Conservation (phyloP, 2,113 vertebrate species). For the Hiodon alosoides region DNA sequence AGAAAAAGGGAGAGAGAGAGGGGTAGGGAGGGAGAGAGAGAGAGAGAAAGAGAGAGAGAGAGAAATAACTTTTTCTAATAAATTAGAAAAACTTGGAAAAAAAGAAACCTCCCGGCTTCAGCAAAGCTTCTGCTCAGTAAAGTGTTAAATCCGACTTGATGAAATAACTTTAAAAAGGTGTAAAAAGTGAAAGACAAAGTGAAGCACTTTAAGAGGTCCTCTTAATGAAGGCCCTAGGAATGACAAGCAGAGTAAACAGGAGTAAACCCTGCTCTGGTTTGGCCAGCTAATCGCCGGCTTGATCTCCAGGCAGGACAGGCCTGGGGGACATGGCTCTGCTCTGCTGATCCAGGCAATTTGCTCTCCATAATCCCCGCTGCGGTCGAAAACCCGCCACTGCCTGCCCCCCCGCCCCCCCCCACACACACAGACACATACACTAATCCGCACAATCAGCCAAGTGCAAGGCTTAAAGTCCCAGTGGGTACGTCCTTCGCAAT, state of each 20-base stretch:
- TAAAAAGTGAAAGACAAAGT: conserved; percentile 42
- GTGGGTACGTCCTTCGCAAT: too few species aligned
- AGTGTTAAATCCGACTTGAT: conserved; percentile 69
- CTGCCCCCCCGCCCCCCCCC: conserved; percentile 34
- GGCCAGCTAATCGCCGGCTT: conserved; percentile 58
- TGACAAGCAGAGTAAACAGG: conserved; percentile 57
- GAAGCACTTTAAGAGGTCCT: conserved; percentile 47
- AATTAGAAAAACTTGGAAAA: neutral
- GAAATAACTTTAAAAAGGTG: conserved; percentile 50
- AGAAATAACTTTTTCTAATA: neutral
- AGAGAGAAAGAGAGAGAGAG: conserved; percentile 1
- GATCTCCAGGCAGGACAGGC: conserved; percentile 54
- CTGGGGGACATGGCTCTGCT: conserved; percentile 52
- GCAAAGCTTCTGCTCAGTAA: conserved; percentile 41
- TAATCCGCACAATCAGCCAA: conserved; percentile 22
- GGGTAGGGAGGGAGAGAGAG: neutral
- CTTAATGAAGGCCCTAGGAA: conserved; percentile 62
- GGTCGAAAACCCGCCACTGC: conserved; percentile 2
- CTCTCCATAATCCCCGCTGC: conserved; percentile 49
- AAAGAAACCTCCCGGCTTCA: conserved; percentile 32
- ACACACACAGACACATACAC: conserved; percentile 33
- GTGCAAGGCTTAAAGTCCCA: neutral
- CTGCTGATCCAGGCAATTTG: conserved; percentile 64
- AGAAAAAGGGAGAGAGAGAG: neutral
- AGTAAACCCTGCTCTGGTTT: conserved; percentile 40